These are phyloP conservation scores for Trachythela sp. DNA, from an alignment of 64 coral and sea anemone genomes.

Conservation along the genomic window DNA sequence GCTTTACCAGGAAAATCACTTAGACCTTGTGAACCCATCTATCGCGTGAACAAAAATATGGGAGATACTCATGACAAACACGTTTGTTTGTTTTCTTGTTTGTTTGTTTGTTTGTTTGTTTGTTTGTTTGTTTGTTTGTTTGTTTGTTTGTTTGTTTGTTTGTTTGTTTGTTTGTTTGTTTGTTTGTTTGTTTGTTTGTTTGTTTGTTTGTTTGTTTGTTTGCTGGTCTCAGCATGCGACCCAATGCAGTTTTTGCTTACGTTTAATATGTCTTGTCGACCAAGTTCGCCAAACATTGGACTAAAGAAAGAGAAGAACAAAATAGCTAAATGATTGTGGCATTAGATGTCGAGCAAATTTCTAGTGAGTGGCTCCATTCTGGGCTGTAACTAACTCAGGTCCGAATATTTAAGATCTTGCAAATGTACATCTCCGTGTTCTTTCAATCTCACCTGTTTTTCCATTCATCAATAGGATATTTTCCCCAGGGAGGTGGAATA, in stretches of 20 bases:
- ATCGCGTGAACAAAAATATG: constrained; percentile 28
- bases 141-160: neutral
- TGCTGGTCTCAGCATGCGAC: neutral
- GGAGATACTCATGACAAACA: neutral
- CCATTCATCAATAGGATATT: constrained; percentile 70
- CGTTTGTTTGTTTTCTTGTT: neutral
- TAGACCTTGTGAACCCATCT: constrained; percentile 44
- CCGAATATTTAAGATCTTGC: too few species aligned
- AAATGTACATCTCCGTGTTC: neutral
- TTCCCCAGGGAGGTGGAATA: constrained; percentile 77
- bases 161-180: neutral
- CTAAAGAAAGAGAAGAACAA: constrained; percentile 49
- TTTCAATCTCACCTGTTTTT: constrained; percentile 67
- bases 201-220: neutral
- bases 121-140: neutral
- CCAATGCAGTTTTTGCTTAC: constrained; percentile 29
- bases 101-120: neutral
- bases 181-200: neutral
- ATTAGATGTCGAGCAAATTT: too few species aligned
- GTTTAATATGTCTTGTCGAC: constrained; percentile 87
- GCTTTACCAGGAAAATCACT: constrained; percentile 51
- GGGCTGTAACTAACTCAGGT: too few species aligned
- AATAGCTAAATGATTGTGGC: too few species aligned
- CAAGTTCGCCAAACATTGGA: constrained; percentile 94
- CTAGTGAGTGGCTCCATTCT: too few species aligned